phyloP scores from a whole-genome alignment of 1,140 invertebrate species.

The Fopius arisanus region DNA sequence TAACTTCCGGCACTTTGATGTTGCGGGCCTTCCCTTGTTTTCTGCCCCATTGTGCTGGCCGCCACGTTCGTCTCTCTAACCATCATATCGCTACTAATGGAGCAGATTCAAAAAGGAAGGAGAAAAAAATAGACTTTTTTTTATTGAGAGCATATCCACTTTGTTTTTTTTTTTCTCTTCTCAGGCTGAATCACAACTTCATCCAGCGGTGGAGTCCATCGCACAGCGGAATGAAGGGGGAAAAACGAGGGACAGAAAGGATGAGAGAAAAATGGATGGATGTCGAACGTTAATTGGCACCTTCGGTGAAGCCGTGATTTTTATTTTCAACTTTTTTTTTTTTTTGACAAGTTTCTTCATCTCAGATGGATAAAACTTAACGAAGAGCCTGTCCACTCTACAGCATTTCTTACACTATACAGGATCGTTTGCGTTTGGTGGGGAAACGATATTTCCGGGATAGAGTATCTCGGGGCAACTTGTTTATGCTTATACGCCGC shows the following conservation, averaged over 20 bases:
- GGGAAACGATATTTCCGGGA: neutral
- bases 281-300: constrained; percentile 32
- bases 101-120: neutral
- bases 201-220: neutral
- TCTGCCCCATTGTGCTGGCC: constrained; percentile 40
- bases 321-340: constrained; percentile 16
- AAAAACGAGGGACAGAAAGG: neutral
- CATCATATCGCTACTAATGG: constrained; percentile 1
- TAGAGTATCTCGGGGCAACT: neutral
- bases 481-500: neutral
- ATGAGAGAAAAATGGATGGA: constrained; percentile 4
- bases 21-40: constrained; percentile 39
- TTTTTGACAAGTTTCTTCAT: neutral
- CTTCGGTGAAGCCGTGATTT: constrained; percentile 24
- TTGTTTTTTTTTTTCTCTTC: neutral
- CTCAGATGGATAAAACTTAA: neutral
- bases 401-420: neutral
- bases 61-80: constrained; percentile 1
- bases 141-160: neutral
- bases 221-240: neutral
- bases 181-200: neutral
- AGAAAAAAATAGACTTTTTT: neutral
- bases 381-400: neutral
- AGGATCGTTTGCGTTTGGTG: neutral
- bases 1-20: constrained; percentile 56